Conservation (phyloP, 2,888 invertebrate genomes). For the Pterostichus madidus region DNA sequence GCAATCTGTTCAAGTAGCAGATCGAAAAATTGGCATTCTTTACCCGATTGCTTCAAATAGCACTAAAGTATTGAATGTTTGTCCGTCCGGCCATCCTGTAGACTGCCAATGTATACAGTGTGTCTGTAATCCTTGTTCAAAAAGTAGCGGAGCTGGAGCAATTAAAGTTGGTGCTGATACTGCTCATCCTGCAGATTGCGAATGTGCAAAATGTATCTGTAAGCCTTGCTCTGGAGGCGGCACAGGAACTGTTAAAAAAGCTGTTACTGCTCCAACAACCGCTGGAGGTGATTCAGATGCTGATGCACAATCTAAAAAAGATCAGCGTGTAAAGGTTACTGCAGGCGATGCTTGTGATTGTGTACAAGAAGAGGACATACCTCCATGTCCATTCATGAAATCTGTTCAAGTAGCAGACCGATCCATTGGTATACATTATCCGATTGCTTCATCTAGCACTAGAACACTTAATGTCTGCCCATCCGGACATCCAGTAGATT, state of each 20-base stretch:
- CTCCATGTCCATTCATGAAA: neutral
- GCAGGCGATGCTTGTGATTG: neutral
- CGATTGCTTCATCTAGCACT: neutral
- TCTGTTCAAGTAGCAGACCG: slow-evolving; percentile 8
- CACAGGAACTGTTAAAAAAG: too few relatives aligned
- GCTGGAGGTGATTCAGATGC: too few relatives aligned
- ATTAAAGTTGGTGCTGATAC: too few relatives aligned
- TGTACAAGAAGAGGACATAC: neutral
- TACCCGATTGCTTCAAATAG: slow-evolving; percentile 26
- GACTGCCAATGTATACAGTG: slow-evolving; percentile 64
- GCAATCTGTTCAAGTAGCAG: neutral
- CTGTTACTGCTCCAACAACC: too few relatives aligned
- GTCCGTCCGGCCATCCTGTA: slow-evolving; percentile 44
- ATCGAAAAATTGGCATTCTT: slow-evolving; percentile 26
- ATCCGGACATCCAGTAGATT: slow-evolving; percentile 49
- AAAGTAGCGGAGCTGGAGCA: neutral
- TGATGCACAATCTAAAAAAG: too few relatives aligned
- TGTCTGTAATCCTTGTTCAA: slow-evolving; percentile 65
- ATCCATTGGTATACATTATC: slow-evolving; percentile 43
- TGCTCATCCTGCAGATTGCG: neutral
- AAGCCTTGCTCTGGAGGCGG: slow-evolving; percentile 19
- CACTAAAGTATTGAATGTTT: slow-evolving; percentile 25
- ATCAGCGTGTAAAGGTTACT: too few relatives aligned
- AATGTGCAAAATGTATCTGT: slow-evolving; percentile 42
- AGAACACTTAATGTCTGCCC: slow-evolving; percentile 31